Evolutionary conservation across 2,113 vertebrate genomes (phyloP), one percentile per base, ranked within the genome.

Genomic region (Macrotus californicus): DNA sequence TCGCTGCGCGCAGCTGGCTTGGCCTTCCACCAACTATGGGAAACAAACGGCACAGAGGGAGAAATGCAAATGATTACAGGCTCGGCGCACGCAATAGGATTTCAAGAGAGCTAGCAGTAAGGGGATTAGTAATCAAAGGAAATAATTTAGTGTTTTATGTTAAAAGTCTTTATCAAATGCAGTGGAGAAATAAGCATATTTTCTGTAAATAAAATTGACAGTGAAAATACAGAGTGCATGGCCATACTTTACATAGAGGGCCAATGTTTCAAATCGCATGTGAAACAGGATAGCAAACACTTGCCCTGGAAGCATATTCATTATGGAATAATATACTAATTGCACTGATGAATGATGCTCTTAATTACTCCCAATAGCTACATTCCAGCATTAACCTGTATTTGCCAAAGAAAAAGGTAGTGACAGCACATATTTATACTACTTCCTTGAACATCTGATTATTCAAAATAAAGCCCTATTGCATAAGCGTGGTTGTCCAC

Each of bases 21-120:
- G 26, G 56, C 70, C 56, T 69, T 81, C 15, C 77, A 10, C 16
- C 21, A 15, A 41, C 69, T 76, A 13, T 14, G 70, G 66, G 26
- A 76, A 79, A 80, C 43, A 67, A 14, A 22, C 19, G 12, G 26
- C 80, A 26, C 54, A 48, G 69, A 59, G 90, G n/a, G 72, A 39
- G 29, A 56, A 84, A 82, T 50, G 52, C 31, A 39, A 54, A 64
- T 79, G 56, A 95, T 56, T 13, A 54, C 86, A 54, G 86, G 72
- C 34, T 97, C 97, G 73, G 21, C 9, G 50, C 41, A 10, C 26
- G 41, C 66, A 52, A 67, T 43, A 77, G 90, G 96, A 86, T 92
- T 95, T 85, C 76, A 6, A 52, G 89, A 72, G 72, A 76, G 61
- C 75, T 50, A 56, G 59, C 87, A 54, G 50, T 72, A 43, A 84